Evolutionary conservation across 2,888 invertebrate genomes (phyloP).

Genomic region (Napeogenes sylphis): DNA sequence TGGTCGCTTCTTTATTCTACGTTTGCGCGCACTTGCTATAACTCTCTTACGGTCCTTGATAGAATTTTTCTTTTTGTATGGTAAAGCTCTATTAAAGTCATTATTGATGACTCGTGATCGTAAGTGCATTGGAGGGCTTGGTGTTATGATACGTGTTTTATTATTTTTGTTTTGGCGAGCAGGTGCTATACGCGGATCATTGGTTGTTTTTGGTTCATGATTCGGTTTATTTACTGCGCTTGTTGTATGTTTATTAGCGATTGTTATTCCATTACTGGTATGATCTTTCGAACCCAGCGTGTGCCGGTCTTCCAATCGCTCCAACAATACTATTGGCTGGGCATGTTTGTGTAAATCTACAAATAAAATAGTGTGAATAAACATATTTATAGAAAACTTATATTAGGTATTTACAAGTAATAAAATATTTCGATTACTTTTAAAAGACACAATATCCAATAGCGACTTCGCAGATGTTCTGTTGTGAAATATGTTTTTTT

Average conservation of each 20-base stretch:
- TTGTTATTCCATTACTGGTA: neutral
- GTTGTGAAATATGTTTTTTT: constrained; percentile 17
- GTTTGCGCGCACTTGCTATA: neutral
- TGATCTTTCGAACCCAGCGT: neutral
- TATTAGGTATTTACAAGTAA: neutral
- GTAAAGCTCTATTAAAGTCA: neutral
- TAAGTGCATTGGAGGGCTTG: neutral
- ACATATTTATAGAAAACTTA: too few species aligned
- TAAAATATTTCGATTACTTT: constrained; percentile 11
- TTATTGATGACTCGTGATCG: neutral
- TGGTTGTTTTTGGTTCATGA: neutral
- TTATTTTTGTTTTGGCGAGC: neutral
- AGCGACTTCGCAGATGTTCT: constrained; percentile 17
- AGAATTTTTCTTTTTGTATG: neutral
- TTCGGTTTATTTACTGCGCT: neutral
- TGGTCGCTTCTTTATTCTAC: constrained; percentile 3
- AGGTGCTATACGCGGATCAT: neutral
- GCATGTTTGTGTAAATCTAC: constrained; percentile 31
- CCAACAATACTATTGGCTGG: constrained; percentile 39
- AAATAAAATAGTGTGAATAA: neutral
- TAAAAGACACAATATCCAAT: constrained; percentile 17
- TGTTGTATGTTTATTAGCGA: neutral
- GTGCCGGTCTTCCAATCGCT: constrained; percentile 26
- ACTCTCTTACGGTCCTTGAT: neutral
- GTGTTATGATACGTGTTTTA: neutral